Evolutionary conservation across 2,888 invertebrate genomes (phyloP), one percentile per base, ranked within the genome.

Genomic region (Drosophila acutilabella): DNA sequence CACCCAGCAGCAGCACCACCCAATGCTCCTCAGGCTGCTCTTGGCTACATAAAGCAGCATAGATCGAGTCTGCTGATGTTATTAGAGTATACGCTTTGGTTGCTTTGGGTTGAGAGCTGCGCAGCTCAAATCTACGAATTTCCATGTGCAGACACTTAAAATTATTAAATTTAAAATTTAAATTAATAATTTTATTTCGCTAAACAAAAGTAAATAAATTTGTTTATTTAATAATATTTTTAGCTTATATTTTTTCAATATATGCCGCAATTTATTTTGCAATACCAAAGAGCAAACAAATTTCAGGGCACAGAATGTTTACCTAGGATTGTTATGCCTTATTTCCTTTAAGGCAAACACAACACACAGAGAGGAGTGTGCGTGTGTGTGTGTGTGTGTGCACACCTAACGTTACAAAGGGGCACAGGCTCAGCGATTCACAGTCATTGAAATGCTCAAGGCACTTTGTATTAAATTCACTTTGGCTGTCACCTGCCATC

Each of bases 381-480:
- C 36, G 59, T 2, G 30, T 26, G 23, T 23, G 23, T 23, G 23
- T 23, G 11, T 33, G 11, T 33, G 13, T 11, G 36, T 40, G 59
- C 74, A 45, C 62, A 40, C 26, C 20, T 36, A 36, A 50, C 51
- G 23, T 48, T 18, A 23, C 52, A 45, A 18, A 30, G 16, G 40
- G 44, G 40, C 44, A 50, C 42, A 52, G 54, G 54, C 36, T 57
- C 45, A 42, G 40, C 50, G 56, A 40, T 51, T 65, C 58, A 50
- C 42, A 66, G 68, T 59, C 73, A 78, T 80, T 78, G 80, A 80
- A 80, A 80, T 74, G 80, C 80, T 78, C 51, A 59, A 74, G 76
- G 79, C 76, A 79, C 74, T 81, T 81, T 81, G 71, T 77, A 79
- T 81, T 79, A 79, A 81, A 81, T 81, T 81, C 81, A 81, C 81